Evolutionary conservation across 1,140 invertebrate genomes (phyloP).

Genomic region (Mylabris phalerata): DNA sequence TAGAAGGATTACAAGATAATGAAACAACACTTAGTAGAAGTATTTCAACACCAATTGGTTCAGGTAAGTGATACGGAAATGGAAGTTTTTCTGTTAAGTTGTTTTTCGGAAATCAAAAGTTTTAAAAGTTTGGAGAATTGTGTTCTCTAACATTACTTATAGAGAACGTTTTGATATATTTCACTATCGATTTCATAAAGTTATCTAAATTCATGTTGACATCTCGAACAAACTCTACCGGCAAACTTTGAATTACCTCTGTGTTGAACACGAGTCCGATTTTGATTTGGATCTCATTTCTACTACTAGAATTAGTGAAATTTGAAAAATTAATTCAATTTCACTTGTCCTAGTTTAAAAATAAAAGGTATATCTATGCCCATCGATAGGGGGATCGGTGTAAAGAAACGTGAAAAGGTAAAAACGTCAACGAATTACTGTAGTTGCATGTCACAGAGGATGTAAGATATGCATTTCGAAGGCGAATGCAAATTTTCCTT

Average conservation of each 20-base stretch:
- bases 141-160: no score
- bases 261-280: background rate
- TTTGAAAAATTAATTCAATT: no score
- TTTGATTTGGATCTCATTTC: background rate
- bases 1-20: conserved; percentile 31
- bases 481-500: conserved; percentile 24
- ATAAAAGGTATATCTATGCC: no score
- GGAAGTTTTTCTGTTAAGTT: background rate
- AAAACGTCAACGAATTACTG: background rate
- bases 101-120: no score
- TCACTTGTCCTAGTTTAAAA: no score
- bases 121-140: no score
- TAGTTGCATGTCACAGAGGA: conserved; percentile 12
- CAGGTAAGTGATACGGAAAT: conserved; percentile 26
- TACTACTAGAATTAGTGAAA: background rate
- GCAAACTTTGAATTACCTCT: no score
- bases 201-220: no score
- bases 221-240: no score
- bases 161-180: no score
- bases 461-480: conserved; percentile 19
- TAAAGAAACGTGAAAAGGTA: background rate
- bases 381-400: no score
- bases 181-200: no score
- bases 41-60: conserved; percentile 33
- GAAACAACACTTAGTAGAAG: conserved; percentile 15